Percentiles rank a stretch among this genome's conserved stretches.
phyloP scores from a whole-genome alignment of 2,113 vertebrate genomes.

The Hyperoodon ampullatus region DNA sequence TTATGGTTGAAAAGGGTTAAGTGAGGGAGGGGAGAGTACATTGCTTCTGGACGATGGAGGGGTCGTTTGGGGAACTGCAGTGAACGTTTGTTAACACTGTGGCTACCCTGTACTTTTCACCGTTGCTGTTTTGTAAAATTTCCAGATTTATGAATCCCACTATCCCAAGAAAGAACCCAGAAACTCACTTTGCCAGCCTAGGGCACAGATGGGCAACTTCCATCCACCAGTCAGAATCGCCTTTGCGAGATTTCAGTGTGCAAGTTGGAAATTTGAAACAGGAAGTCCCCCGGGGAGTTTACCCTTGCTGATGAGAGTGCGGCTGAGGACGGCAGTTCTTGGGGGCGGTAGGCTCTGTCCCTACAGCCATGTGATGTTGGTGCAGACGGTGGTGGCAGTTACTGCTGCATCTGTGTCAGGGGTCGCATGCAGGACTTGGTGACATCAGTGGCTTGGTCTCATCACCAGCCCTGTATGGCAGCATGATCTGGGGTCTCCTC shows the following conservation, averaged over 20 bases:
- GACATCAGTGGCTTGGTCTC: not conserved
- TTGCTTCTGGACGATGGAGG: not conserved
- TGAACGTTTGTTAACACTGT: not conserved
- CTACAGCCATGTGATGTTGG: not conserved
- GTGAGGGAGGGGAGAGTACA: not conserved
- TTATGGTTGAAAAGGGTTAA: not conserved
- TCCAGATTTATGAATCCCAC: not conserved
- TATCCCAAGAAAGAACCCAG: not conserved
- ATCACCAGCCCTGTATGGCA: fast-evolving
- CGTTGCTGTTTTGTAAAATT: not conserved
- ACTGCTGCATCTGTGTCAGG: not conserved
- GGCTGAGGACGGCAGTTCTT: not conserved
- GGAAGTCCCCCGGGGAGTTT: not conserved
- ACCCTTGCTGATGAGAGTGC: not conserved
- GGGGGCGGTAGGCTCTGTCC: not conserved
- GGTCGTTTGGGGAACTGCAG: not conserved
- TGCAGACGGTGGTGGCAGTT: not conserved
- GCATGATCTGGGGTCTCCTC: not conserved
- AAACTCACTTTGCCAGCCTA: not conserved
- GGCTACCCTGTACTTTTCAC: not conserved
- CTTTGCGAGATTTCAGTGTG: not conserved
- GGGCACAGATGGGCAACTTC: not conserved
- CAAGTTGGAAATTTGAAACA: not conserved
- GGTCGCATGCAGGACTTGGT: not conserved
- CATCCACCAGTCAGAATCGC: not conserved